Percentiles rank a stretch among this genome's conserved stretches.
Conservation (phyloP, 2,113 vertebrate species). For the Collichthys lucidus region DNA sequence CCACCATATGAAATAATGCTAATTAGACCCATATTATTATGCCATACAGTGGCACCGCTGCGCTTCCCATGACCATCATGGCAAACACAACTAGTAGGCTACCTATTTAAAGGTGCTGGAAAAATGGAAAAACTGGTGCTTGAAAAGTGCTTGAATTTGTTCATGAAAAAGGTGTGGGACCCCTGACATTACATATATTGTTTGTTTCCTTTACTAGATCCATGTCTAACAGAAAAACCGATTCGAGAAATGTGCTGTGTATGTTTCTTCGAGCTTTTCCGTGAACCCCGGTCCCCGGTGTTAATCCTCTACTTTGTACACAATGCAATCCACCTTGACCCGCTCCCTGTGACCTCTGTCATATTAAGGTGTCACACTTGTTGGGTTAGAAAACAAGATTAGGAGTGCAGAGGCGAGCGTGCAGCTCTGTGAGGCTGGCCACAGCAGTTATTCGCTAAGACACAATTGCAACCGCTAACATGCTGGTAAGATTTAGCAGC, state of each 20-base stretch:
- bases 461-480: not conserved
- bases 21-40: too few relatives aligned
- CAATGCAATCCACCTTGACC: not conserved
- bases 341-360: not conserved
- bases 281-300: not conserved
- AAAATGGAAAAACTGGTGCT: too few relatives aligned
- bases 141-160: too few relatives aligned
- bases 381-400: not conserved
- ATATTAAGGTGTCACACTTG: not conserved
- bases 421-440: not conserved
- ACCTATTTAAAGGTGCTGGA: too few relatives aligned
- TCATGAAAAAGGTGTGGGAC: too few relatives aligned
- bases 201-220: not conserved
- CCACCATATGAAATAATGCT: too few relatives aligned
- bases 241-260: not conserved
- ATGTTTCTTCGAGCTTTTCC: too few relatives aligned
- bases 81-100: too few relatives aligned
- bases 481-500: not conserved
- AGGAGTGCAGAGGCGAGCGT: not conserved
- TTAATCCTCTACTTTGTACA: not conserved
- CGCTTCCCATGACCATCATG: too few relatives aligned
- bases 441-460: too few relatives aligned
- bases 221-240: not conserved
- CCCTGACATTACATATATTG: not conserved
- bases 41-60: too few relatives aligned